Evolutionary conservation across 1,140 invertebrate genomes (phyloP).

Genomic region (Spodoptera litura): DNA sequence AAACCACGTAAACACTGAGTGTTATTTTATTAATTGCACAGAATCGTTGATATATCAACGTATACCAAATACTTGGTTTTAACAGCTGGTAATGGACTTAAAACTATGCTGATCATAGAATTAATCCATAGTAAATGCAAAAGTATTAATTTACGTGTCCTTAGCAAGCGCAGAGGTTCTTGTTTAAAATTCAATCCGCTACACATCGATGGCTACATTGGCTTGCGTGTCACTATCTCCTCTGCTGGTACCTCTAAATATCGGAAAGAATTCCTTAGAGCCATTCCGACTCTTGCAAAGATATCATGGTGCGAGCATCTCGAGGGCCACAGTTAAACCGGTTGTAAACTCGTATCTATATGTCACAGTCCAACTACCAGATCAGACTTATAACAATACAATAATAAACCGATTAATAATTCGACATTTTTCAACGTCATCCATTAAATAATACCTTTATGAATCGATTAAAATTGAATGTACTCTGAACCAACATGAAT

Average conservation of each 20-base stretch:
- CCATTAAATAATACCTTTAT: not conserved
- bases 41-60: too few species aligned
- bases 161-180: slow-evolving; percentile 4
- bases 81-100: too few species aligned
- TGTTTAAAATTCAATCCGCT: slow-evolving; percentile 47
- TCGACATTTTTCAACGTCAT: not conserved
- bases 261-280: slow-evolving; percentile 49
- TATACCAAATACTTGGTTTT: too few species aligned
- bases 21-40: not conserved
- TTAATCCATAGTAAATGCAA: not conserved
- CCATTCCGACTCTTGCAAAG: slow-evolving; percentile 44
- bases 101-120: not conserved
- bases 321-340: slow-evolving; percentile 45
- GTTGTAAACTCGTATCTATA: slow-evolving; percentile 48
- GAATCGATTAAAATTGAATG: not conserved
- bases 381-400: slow-evolving; percentile 41
- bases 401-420: not conserved
- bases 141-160: slow-evolving; percentile 1
- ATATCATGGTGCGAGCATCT: slow-evolving; percentile 46
- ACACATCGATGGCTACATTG: slow-evolving; percentile 36
- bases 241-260: slow-evolving; percentile 48
- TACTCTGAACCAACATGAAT: not conserved
- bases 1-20: not conserved
- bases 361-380: slow-evolving; percentile 33
- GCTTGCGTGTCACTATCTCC: slow-evolving; percentile 48